These are phyloP conservation scores for Phrixothrix hirtus DNA, from an alignment of 2,888 invertebrate species.

Conservation along the genomic window DNA sequence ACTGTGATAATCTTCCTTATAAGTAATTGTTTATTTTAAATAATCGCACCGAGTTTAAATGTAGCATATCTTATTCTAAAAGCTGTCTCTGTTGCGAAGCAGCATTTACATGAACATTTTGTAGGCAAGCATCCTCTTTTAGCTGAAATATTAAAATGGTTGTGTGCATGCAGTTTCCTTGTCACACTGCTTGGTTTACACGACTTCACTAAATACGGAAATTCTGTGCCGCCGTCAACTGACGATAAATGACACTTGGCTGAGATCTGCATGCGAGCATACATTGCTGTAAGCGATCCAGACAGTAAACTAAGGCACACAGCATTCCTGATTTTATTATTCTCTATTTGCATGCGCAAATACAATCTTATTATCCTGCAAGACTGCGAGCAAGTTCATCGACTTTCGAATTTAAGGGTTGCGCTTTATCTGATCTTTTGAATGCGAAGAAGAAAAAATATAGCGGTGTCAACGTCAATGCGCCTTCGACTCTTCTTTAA, in stretches of 20 bases:
- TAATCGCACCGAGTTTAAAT: conserved; percentile 2
- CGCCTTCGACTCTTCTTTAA: conserved; percentile 42
- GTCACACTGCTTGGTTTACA: conserved; percentile 37
- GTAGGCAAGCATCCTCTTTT: conserved; percentile 24
- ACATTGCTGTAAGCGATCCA: conserved; percentile 48
- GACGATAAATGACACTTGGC: conserved; percentile 49
- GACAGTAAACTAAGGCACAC: conserved; percentile 44
- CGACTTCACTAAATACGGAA: conserved; percentile 48
- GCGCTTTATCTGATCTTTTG: conserved; percentile 44
- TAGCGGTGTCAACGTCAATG: conserved; percentile 48
- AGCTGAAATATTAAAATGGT: conserved; percentile 36
- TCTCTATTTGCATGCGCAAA: conserved; percentile 38
- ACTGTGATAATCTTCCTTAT: too few relatives aligned
- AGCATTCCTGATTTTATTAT: conserved; percentile 38
- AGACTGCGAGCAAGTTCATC: conserved; percentile 42
- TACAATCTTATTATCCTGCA: conserved; percentile 43
- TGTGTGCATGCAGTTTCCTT: conserved; percentile 32
- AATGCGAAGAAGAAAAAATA: conserved; percentile 44
- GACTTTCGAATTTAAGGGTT: conserved; percentile 53
- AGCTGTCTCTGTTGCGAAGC: not conserved
- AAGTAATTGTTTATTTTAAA: conserved; percentile 25
- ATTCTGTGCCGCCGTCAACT: conserved; percentile 41
- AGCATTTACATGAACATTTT: conserved; percentile 19
- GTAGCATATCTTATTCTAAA: conserved; percentile 8
- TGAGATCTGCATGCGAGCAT: conserved; percentile 47